Evolutionary conservation across 92 coral and sea anemone genomes (phyloP).

Genomic region (Umimayanthus kanabou): DNA sequence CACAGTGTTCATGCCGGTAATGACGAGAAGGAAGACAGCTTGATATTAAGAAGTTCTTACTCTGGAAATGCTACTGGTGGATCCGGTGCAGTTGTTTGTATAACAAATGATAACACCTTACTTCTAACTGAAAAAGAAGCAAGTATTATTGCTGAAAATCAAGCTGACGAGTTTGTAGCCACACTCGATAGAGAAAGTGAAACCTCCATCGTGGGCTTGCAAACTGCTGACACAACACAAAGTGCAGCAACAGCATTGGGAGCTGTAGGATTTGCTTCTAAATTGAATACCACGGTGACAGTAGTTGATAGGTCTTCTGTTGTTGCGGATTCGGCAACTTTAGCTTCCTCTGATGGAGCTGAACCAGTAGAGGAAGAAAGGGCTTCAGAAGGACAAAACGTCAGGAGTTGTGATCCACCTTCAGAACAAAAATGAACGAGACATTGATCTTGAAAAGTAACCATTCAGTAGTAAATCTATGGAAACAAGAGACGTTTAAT

Average conservation of each 20-base stretch:
- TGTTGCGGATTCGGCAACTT: not conserved
- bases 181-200: not conserved
- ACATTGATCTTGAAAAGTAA: not conserved
- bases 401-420: not conserved
- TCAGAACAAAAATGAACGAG: not conserved
- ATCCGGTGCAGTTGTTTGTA: not conserved
- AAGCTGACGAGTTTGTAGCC: not conserved
- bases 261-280: not conserved
- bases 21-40: not conserved
- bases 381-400: not conserved
- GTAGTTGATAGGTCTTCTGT: not conserved
- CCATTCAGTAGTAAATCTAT: not conserved
- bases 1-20: not conserved
- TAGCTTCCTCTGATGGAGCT: not conserved
- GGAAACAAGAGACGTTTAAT: not conserved
- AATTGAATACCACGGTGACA: not conserved
- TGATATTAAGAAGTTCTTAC: not conserved
- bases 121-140: not conserved
- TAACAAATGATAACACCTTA: not conserved
- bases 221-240: not conserved
- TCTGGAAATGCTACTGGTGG: not conserved
- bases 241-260: not conserved
- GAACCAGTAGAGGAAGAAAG: not conserved
- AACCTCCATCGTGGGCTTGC: not conserved
- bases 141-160: not conserved